These are phyloP conservation scores for Hirtodrosophila histrioides DNA, from an alignment of 2,888 invertebrate genomes.

Conservation along the genomic window DNA sequence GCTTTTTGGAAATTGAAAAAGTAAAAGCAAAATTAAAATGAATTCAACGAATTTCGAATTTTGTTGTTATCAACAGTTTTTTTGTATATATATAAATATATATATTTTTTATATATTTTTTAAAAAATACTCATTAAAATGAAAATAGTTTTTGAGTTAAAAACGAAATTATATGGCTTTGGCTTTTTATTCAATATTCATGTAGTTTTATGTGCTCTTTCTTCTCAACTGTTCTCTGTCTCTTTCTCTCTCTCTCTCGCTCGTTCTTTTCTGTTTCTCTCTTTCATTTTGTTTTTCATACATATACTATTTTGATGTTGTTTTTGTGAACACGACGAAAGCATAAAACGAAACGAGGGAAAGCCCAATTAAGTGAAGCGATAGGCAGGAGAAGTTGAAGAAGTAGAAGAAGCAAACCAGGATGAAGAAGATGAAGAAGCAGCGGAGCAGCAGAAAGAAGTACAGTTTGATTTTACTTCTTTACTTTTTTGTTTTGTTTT, in stretches of 20 bases:
- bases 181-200: slow-evolving; percentile 76
- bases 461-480: not conserved
- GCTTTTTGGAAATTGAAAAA: slow-evolving; percentile 28
- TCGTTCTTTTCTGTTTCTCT: slow-evolving; percentile 46
- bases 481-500: not conserved
- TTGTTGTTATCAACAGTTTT: no score
- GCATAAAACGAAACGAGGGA: slow-evolving; percentile 9
- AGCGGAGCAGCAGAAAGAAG: slow-evolving; percentile 18
- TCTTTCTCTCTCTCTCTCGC: slow-evolving; percentile 35
- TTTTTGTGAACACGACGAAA: slow-evolving; percentile 20
- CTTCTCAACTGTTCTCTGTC: slow-evolving; percentile 67
- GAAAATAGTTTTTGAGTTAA: slow-evolving; percentile 2
- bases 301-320: slow-evolving; percentile 7
- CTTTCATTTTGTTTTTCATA: slow-evolving; percentile 3
- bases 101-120: slow-evolving; percentile 8
- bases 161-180: slow-evolving; percentile 76
- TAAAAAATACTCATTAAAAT: slow-evolving; percentile 8
- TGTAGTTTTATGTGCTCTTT: slow-evolving; percentile 68
- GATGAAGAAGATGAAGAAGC: slow-evolving; percentile 19
- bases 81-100: no score
- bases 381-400: slow-evolving; percentile 22
- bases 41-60: slow-evolving; percentile 20
- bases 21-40: slow-evolving; percentile 22
- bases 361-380: slow-evolving; percentile 27
- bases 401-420: slow-evolving; percentile 38